Conservation (phyloP, 2,888 invertebrate genomes). For the Epicampocera succincta region DNA sequence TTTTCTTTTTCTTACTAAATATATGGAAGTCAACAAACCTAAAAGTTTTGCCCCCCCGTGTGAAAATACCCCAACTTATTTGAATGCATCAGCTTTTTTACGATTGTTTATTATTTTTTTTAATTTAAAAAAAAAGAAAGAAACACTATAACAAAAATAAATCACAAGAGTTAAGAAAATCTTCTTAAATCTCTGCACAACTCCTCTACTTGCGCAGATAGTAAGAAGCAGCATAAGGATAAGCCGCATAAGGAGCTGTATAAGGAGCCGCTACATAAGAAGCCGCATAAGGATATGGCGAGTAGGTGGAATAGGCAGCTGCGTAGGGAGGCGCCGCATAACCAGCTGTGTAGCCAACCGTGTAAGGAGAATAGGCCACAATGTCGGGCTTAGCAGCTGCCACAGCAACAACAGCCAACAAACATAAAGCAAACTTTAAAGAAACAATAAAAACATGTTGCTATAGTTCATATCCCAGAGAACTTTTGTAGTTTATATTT, state of each 20-base stretch:
- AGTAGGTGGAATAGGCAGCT: slow-evolving; percentile 68
- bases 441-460: slow-evolving; percentile 1
- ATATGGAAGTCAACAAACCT: too few relatives aligned
- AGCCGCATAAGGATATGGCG: slow-evolving; percentile 71
- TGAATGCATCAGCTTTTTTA: not conserved
- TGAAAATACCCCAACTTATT: too few relatives aligned
- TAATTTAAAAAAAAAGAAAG: not conserved
- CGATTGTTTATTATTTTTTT: not conserved
- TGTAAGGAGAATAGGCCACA: slow-evolving; percentile 70
- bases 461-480: slow-evolving; percentile 4
- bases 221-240: slow-evolving; percentile 67
- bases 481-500: not conserved
- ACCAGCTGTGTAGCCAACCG: slow-evolving; percentile 68
- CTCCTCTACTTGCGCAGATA: slow-evolving; percentile 57
- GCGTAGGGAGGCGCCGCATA: slow-evolving; percentile 72
- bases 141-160: slow-evolving; percentile 28
- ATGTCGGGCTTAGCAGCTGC: slow-evolving; percentile 72
- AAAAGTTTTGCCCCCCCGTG: too few relatives aligned
- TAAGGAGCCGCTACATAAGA: slow-evolving; percentile 71
- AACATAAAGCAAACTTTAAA: slow-evolving; percentile 68
- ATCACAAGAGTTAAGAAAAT: not conserved
- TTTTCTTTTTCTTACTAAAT: too few relatives aligned
- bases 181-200: slow-evolving; percentile 16
- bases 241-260: slow-evolving; percentile 76
- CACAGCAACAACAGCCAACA: slow-evolving; percentile 70